Base-by-base conservation (phyloP, 2,888 invertebrate species). In the Harmothoe impar region DNA sequence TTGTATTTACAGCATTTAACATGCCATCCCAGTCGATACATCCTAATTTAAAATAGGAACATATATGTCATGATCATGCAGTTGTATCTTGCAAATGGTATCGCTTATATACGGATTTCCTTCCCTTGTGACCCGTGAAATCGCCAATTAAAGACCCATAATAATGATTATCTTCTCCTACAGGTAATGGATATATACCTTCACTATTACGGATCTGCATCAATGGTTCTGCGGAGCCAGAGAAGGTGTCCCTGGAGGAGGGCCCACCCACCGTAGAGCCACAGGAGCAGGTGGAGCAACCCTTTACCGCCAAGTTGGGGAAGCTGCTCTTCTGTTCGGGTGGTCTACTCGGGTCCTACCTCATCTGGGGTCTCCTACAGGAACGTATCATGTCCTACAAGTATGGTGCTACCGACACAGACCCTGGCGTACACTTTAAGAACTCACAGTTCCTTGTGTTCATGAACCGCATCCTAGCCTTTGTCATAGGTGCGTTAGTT, bases 391-490 rank as follows among this genome's bases (percentile, higher is more conserved):
- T 99, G 98, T 99, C 99, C 0, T 94, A 94, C 89, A 94, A 95
- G 89, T 96, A 96, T 92, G 92, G 92, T 23, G 92, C 93, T 72
- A 43, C 85, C 15, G 85, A 35, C n/a, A 33, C 20, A 20, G 0
- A 17, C 25, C 25, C 35, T 1, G 93, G 93, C 0, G 93, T 93
- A 72, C 86, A 90, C 43, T 99, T 99, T 96, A 97, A 97, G 94
- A 99, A 99, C 96, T 99, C 99, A 0, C 99, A 99, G 96, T 99
- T 99, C 96, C 96, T 99, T 92, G 99, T 99, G 92, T 98, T 99
- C 96, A 97, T 98, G 89, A 99, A 99, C 96, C 97, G 99, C 43
- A 97, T 99, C 93, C 96, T 98, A 91, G 99, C 99, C 25, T 94
- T 95, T 43, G 77, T 93, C n/a, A 93, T 95, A 52, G 94, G 95